Evolutionary conservation across 1,140 invertebrate genomes (phyloP).

Genomic region (Dreissena rostriformis): DNA sequence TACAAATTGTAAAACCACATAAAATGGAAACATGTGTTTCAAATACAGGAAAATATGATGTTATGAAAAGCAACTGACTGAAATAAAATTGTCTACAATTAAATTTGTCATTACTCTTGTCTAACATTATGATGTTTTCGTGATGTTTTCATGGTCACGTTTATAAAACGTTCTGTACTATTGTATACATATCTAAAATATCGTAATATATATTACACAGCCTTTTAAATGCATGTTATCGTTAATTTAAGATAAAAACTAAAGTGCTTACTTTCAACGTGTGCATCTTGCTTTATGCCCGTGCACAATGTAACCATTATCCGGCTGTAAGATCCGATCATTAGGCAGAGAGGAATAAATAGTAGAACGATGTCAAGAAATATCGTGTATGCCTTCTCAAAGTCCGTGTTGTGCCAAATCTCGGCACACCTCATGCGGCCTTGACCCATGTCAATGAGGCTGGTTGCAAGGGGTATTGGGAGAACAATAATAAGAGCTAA

Average conservation of each 20-base stretch:
- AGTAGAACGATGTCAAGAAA: conserved; percentile 88
- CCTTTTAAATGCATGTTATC: no score
- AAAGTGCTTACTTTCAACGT: conserved; percentile 39
- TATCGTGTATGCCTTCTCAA: conserved; percentile 88
- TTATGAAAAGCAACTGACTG: no score
- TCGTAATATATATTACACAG: no score
- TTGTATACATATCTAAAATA: no score
- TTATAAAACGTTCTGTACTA: no score
- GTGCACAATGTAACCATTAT: conserved; percentile 84
- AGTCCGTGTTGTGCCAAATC: conserved; percentile 63
- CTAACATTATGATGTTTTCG: no score
- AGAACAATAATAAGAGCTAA: conserved; percentile 80
- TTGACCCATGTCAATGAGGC: neutral
- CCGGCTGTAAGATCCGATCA: conserved; percentile 83
- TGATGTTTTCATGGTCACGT: no score
- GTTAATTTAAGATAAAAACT: neutral
- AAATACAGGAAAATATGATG: no score
- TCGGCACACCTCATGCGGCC: conserved; percentile 68
- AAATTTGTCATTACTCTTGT: no score
- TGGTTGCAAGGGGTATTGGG: conserved; percentile 85
- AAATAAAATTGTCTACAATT: no score
- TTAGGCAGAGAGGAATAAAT: conserved; percentile 88
- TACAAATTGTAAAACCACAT: no score
- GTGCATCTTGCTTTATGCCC: conserved; percentile 77
- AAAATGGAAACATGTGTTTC: no score